Percentiles rank a stretch among this genome's conserved stretches.
phyloP scores from a whole-genome alignment of 2,113 vertebrate genomes.

The Prinia subflava region DNA sequence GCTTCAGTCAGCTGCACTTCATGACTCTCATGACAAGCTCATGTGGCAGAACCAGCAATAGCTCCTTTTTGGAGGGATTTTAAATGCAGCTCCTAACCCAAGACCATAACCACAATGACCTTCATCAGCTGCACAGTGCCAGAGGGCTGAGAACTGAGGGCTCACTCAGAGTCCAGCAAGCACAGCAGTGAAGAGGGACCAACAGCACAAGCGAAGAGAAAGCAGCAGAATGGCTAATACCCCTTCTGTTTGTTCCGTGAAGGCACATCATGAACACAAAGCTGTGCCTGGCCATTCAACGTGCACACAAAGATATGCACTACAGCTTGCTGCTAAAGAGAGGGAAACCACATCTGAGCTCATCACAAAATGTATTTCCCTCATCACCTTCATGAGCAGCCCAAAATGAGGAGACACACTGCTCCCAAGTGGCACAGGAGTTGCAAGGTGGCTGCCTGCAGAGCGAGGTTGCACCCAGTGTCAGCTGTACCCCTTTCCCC shows the following conservation, averaged over 20 bases:
- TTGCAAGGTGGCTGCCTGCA: background rate
- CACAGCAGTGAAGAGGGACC: background rate
- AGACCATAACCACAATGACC: background rate
- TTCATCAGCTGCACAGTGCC: background rate
- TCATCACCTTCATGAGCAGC: background rate
- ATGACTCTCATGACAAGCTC: slow-evolving; percentile 8
- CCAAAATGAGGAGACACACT: background rate
- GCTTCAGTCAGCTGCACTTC: background rate
- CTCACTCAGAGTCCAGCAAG: background rate
- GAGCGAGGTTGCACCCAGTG: background rate
- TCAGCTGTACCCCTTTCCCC: background rate
- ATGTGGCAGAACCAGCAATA: background rate
- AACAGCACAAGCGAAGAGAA: background rate
- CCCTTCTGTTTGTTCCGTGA: background rate
- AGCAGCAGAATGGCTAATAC: background rate
- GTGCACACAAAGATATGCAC: rapidly evolving
- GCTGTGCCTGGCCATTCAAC: background rate
- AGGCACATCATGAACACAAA: background rate
- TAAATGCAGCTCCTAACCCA: background rate
- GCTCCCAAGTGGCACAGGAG: background rate
- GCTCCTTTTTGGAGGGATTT: background rate
- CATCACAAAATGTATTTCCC: background rate
- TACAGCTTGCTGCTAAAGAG: background rate
- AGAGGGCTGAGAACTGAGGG: background rate
- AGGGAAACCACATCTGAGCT: background rate